Base-by-base conservation (phyloP, 2,113 vertebrate species). In the Pachycephala philippinensis region DNA sequence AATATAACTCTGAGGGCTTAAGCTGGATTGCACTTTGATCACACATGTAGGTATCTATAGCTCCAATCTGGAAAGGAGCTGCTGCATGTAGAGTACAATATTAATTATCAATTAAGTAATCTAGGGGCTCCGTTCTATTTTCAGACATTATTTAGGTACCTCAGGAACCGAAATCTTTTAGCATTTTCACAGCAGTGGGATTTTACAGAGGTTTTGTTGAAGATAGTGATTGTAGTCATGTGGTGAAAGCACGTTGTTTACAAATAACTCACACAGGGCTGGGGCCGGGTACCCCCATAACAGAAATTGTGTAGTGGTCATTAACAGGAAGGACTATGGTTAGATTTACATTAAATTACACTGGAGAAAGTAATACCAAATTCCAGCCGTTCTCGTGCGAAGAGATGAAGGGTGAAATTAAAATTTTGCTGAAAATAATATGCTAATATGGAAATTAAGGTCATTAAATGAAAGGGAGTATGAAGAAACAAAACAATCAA, bases 401-500 rank as follows among this genome's bases (percentile, higher is more conserved):
- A 74, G 17, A 78, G 12, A n/a, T 71, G 86, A 89, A 89, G 57
- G 59, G 44, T 83, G 89, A 90, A 84, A 92, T 89, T 86, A 92
- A 92, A 84, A 49, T 78, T 95, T 88, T 92, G 59, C 64, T 87
- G 64, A 86, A 90, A 95, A 84, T 90, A 86, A 47, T 81, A 81
- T 26, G 52, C 83, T 93, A 90, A 74, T 87, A 39, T 75, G 71
- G 68, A 89, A 97, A 93, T 87, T 84, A 84, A 89, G 22, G 68
- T 77, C 76, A 64, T 90, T 92, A 95, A 93, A 90, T 86, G 52
- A 93, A 93, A 92, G 64, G n/a, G 47, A 81, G 56, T 82, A 75
- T 68, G 52, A 89, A 93, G 88, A 94, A 96, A 82, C 85, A 90
- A 93, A 93, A 60, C 86, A 92, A 72, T 92, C 71, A 85, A 78